Evolutionary conservation across 1,140 invertebrate species (phyloP).

Genomic region (Saxidomus purpurata): DNA sequence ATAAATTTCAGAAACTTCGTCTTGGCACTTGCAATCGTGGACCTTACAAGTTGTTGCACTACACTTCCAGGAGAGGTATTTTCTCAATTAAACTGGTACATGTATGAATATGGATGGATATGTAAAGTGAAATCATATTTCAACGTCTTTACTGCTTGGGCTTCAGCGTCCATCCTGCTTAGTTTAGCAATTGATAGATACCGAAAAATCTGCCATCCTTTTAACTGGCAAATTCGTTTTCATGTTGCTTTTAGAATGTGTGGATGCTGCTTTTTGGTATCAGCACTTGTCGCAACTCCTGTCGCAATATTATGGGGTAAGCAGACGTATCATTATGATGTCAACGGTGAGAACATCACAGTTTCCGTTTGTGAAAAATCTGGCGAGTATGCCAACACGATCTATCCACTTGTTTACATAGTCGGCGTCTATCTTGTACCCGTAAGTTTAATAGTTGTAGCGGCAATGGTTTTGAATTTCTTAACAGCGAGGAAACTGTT

Average conservation of each 20-base stretch:
- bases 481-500: slow-evolving; percentile 14
- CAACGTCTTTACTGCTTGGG: slow-evolving; percentile 70
- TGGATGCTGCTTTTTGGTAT: neutral
- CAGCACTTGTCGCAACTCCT: slow-evolving; percentile 4
- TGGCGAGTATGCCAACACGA: slow-evolving; percentile 15
- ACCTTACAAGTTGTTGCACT: slow-evolving; percentile 71
- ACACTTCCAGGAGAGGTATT: slow-evolving; percentile 75
- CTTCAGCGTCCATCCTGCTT: slow-evolving; percentile 70
- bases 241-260: slow-evolving; percentile 17
- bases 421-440: slow-evolving; percentile 2
- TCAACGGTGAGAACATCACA: neutral
- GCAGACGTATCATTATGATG: slow-evolving; percentile 25
- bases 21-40: slow-evolving; percentile 69
- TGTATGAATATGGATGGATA: slow-evolving; percentile 52
- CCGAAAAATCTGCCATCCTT: slow-evolving; percentile 71
- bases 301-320: slow-evolving; percentile 48
- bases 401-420: slow-evolving; percentile 32
- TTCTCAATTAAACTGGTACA: slow-evolving; percentile 73
- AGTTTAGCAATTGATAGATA: slow-evolving; percentile 73
- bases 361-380: slow-evolving; percentile 54
- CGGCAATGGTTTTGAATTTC: slow-evolving; percentile 12
- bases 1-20: slow-evolving; percentile 71
- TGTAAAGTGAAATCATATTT: slow-evolving; percentile 72
- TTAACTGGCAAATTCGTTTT: slow-evolving; percentile 66
- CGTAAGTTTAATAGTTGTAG: slow-evolving; percentile 5